phyloP scores from a whole-genome alignment of 2,888 invertebrate species.

The Cyclophora albipunctata region DNA sequence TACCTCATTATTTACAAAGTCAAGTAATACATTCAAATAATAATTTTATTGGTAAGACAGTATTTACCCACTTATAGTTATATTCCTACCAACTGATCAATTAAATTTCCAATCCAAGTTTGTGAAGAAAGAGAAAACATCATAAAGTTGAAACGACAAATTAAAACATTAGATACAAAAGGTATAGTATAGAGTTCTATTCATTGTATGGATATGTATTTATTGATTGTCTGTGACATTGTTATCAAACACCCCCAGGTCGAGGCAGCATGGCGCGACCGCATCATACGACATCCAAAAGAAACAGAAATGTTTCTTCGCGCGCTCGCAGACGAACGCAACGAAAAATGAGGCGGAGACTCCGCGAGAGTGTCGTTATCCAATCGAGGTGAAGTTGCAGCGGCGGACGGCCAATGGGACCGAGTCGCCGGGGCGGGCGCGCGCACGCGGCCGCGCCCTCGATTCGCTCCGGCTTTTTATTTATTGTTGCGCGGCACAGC shows the following conservation, averaged over 20 bases:
- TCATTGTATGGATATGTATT: too few species aligned
- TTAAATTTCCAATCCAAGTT: too few species aligned
- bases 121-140: too few species aligned
- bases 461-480: constrained; percentile 78
- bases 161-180: too few species aligned
- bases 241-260: constrained; percentile 76
- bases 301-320: constrained; percentile 77
- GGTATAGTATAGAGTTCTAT: too few species aligned
- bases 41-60: too few species aligned
- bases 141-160: too few species aligned
- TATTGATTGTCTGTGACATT: constrained; percentile 81
- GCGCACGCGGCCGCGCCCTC: constrained; percentile 74
- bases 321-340: constrained; percentile 62
- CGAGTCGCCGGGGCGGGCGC: constrained; percentile 58
- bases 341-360: constrained; percentile 72
- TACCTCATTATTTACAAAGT: too few species aligned
- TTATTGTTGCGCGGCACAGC: constrained; percentile 82
- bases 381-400: constrained; percentile 46
- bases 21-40: too few species aligned
- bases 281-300: constrained; percentile 73
- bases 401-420: constrained; percentile 60
- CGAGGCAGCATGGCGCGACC: constrained; percentile 45
- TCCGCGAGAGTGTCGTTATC: constrained; percentile 45
- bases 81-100: too few species aligned
- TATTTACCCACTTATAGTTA: too few species aligned